phyloP scores from a whole-genome alignment of 2,113 vertebrate genomes.

The Xiphorhynchus elegans region DNA sequence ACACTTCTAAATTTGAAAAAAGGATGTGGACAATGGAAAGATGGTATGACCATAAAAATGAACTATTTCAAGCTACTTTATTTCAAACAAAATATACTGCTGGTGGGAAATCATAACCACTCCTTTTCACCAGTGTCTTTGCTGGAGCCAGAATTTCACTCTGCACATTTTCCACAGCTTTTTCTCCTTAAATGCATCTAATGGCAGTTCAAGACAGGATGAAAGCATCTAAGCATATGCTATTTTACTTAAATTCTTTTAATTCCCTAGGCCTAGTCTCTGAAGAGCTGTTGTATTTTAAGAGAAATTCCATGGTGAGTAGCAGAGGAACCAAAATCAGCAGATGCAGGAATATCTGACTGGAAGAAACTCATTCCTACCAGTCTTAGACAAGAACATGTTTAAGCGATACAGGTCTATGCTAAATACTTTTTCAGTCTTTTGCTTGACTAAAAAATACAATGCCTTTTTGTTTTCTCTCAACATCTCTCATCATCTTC shows the following conservation, averaged over 20 bases:
- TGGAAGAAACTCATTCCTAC: neutral
- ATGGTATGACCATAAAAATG: neutral
- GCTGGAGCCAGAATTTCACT: neutral
- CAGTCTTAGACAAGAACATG: neutral
- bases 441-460: neutral
- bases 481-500: neutral
- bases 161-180: neutral
- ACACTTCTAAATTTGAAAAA: slow-evolving; percentile 10
- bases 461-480: neutral
- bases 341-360: slow-evolving; percentile 4
- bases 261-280: neutral
- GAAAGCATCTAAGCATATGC: neutral
- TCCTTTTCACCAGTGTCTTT: neutral
- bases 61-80: neutral
- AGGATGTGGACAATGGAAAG: neutral
- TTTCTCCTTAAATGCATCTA: neutral
- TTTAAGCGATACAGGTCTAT: neutral
- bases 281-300: slow-evolving; percentile 3
- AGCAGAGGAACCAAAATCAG: slow-evolving; percentile 27
- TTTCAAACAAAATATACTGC: neutral
- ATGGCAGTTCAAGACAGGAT: slow-evolving; percentile 5
- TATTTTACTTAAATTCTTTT: slow-evolving; percentile 42
- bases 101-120: neutral
- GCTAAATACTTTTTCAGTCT: neutral
- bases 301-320: slow-evolving; percentile 25